Conservation (phyloP, 2,888 invertebrate species). For the Syritta pipiens region DNA sequence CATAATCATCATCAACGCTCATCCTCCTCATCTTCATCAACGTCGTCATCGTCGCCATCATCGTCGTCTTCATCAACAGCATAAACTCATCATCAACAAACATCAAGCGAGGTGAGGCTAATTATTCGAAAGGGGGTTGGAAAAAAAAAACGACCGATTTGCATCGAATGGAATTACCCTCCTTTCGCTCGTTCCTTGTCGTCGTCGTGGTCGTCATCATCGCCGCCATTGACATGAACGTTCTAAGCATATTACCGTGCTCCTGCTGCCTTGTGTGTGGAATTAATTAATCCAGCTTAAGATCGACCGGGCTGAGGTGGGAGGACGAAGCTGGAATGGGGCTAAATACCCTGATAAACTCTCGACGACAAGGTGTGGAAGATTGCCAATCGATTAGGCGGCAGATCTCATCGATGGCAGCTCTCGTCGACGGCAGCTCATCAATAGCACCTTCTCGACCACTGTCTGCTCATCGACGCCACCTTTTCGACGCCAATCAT, state of each 20-base stretch:
- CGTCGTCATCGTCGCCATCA: slow-evolving; percentile 17
- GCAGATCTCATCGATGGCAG: not conserved
- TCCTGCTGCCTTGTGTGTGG: slow-evolving; percentile 41
- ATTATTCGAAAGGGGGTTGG: not conserved
- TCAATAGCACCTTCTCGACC: no score
- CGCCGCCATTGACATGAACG: slow-evolving; percentile 57
- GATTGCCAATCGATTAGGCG: slow-evolving; percentile 31
- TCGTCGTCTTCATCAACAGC: slow-evolving; percentile 10
- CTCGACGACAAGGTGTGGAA: slow-evolving; percentile 19
- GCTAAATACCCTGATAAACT: no score
- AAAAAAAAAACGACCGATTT: not conserved
- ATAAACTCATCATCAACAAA: slow-evolving; percentile 20
- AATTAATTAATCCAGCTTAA: slow-evolving; percentile 27
- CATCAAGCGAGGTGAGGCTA: not conserved
- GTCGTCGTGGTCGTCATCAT: slow-evolving; percentile 32
- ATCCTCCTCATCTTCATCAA: slow-evolving; percentile 10
- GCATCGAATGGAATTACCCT: slow-evolving; percentile 41
- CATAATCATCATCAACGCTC: slow-evolving; percentile 61
- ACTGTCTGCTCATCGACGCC: no score
- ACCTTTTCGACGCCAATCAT: no score
- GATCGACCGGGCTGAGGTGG: not conserved
- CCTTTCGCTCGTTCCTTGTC: slow-evolving; percentile 3
- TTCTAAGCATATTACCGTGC: slow-evolving; percentile 30
- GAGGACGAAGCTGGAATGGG: not conserved
- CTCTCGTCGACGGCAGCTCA: no score